Evolutionary conservation across 2,113 vertebrate species (phyloP).

Genomic region (Naja naja): DNA sequence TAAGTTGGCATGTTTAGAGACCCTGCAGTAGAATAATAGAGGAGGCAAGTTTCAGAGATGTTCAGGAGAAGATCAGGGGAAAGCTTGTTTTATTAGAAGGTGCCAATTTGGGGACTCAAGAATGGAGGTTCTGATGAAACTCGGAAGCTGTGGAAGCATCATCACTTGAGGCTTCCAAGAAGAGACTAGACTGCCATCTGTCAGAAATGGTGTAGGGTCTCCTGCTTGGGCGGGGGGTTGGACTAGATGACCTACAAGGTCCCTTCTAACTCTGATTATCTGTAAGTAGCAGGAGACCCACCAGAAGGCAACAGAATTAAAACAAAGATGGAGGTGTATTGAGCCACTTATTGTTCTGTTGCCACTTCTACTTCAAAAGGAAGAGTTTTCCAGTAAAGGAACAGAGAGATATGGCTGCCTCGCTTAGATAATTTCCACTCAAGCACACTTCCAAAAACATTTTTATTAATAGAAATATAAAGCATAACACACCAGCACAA

Average conservation of each 20-base stretch:
- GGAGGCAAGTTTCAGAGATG: background rate
- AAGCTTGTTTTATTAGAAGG: background rate
- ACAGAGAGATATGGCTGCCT: background rate
- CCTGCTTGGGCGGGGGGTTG: too few relatives aligned
- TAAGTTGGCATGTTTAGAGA: background rate
- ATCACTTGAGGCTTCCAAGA: too few relatives aligned
- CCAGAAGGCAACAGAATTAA: background rate
- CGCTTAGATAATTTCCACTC: background rate
- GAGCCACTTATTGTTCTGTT: background rate
- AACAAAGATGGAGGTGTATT: background rate
- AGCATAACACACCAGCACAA: background rate
- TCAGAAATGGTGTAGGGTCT: too few relatives aligned
- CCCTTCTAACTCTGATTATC: too few relatives aligned
- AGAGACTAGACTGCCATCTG: too few relatives aligned
- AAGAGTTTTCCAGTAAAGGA: background rate
- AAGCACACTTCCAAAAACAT: background rate
- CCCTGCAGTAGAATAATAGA: background rate
- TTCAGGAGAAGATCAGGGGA: background rate
- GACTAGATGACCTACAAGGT: too few relatives aligned
- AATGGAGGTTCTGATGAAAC: background rate
- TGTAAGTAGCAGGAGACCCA: background rate
- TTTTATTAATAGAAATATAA: background rate
- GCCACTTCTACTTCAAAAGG: background rate
- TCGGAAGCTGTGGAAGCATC: too few relatives aligned
- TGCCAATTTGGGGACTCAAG: too few relatives aligned